A percentile compares a stretch with the other conserved stretches of the same genome.
Conservation (phyloP, 1,140 invertebrate genomes). For the Lasioglossum albipes region DNA sequence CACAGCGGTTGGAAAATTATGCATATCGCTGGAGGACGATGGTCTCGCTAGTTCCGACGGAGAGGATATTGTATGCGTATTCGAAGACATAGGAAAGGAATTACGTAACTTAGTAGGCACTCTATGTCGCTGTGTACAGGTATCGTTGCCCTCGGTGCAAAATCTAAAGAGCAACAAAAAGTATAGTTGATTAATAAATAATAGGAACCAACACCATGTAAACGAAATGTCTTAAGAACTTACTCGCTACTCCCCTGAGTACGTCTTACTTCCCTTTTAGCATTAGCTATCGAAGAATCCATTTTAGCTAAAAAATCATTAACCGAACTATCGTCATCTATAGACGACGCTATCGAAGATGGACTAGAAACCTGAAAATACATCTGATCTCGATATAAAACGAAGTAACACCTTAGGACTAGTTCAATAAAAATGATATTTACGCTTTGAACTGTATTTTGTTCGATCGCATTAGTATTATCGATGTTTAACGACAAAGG, state of each 20-base stretch:
- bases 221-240: conserved; percentile 75
- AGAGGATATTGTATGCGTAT: conserved; percentile 57
- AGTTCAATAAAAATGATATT: conserved; percentile 29
- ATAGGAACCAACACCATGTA: neutral
- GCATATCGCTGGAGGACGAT: conserved; percentile 74
- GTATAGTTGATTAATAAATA: neutral
- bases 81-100: conserved; percentile 76
- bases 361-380: conserved; percentile 73
- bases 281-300: conserved; percentile 91
- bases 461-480: conserved; percentile 61
- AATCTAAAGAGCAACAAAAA: conserved; percentile 75
- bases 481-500: conserved; percentile 81
- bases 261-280: conserved; percentile 91
- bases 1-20: conserved; percentile 81
- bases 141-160: conserved; percentile 80
- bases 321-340: conserved; percentile 86
- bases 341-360: conserved; percentile 70
- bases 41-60: conserved; percentile 70
- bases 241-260: conserved; percentile 89
- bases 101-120: conserved; percentile 81
- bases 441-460: conserved; percentile 62
- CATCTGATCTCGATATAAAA: neutral
- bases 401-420: conserved; percentile 5
- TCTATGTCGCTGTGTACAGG: conserved; percentile 79
- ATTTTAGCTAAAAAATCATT: conserved; percentile 92